Base-by-base conservation (phyloP, 2,797 vertebrate genomes). In the Pterois miles region DNA sequence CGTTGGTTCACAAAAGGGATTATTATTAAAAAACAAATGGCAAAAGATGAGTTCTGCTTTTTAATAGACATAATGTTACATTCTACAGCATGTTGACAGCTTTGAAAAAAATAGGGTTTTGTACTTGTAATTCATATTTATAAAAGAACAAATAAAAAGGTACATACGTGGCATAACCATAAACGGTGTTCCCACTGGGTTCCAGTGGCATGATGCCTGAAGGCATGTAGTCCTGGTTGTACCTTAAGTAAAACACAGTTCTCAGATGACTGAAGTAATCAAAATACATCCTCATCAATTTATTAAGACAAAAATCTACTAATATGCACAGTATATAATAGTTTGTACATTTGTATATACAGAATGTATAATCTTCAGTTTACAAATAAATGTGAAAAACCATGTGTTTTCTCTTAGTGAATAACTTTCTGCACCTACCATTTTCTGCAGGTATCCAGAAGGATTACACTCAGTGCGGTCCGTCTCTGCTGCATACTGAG, bases 131-230 rank as follows among this genome's bases (percentile, higher is more conserved):
- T 58, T 25, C 57, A 29, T 25, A 53, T 52, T 57, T 25, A 20
- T 16, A 57, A 68, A 62, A 59, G 5, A 53, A 38, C 0, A 7
- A n/a, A 43, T 46, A 48, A 43, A 60, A 57, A 70, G 12, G 12
- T 79, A 95, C 96, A 89, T 93, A 98, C 97, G 97, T 98, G 79
- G 96, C 97, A 18, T 97, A 98, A 89, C 96, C 97, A 22, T 98
- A 98, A 33, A 98, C 95, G 0, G 96, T 97, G 79, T 98, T 98
- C 34, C 97, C 97, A 73, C 91, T 93, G 31, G 96, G 96, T 86
- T 90, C 91, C 82, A 96, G 83, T 0, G 97, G 95, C 91, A 82
- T 95, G 52, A 97, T 95, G 64, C 87, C 86, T 38, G 97, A 98
- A 25, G 94, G 83, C 57, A 89, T 88, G 82, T 93, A 92, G 25